Conservation (phyloP, 2,888 invertebrate species). For the Phaonia tiefii region DNA sequence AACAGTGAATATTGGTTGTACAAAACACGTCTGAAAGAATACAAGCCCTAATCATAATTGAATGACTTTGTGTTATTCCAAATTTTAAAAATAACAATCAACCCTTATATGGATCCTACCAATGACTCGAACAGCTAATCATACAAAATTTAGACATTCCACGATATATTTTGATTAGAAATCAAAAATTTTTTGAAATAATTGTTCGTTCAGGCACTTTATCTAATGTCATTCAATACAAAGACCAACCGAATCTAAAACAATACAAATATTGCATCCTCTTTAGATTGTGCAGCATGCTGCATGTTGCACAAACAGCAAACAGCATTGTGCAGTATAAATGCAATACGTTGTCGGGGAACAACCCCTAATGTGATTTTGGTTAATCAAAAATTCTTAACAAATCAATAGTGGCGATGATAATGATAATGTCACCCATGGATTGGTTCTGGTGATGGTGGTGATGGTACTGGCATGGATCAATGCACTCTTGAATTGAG, state of each 20-base stretch:
- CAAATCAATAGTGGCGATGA: background rate
- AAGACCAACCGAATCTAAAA: too few species aligned
- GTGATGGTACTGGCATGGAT: background rate
- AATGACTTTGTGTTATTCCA: too few species aligned
- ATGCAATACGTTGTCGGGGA: background rate
- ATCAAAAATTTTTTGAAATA: conserved; percentile 11
- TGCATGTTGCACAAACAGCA: background rate
- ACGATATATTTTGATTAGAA: conserved; percentile 14
- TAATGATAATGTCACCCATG: background rate
- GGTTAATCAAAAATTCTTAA: background rate
- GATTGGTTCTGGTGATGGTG: background rate
- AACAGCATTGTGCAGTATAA: conserved; percentile 22
- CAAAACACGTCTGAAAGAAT: too few species aligned
- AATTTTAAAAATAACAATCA: too few species aligned
- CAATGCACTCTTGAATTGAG: background rate
- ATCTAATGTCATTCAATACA: background rate
- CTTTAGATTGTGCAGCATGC: background rate
- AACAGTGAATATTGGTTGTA: too few species aligned
- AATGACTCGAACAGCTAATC: too few species aligned
- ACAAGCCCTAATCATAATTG: too few species aligned
- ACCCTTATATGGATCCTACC: too few species aligned
- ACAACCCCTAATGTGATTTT: conserved; percentile 25
- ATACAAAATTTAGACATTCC: conserved; percentile 14
- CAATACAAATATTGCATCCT: too few species aligned
- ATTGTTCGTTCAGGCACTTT: background rate